Evolutionary conservation across 2,113 vertebrate genomes (phyloP), one percentile per base, ranked within the genome.

Genomic region (Anser brachyrhynchus): DNA sequence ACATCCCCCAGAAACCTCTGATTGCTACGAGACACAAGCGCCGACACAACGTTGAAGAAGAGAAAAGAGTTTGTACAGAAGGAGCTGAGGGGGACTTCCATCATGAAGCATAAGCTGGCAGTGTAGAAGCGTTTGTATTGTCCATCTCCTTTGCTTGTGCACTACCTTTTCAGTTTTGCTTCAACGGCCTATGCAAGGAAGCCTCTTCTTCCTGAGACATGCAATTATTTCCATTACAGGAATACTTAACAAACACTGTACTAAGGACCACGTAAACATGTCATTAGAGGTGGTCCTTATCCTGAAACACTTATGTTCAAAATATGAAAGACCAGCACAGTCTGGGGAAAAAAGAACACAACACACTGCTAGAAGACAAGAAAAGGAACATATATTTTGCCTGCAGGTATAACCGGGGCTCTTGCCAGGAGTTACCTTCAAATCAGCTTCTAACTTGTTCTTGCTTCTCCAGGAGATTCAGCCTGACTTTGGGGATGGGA

Each of bases 1-100:
- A 81, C 41, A 81, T 78, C 69, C 87, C 92, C 89, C 54, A 66
- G 55, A 81, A 92, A 84, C 19, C 80, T 77, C 51, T 80, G 49
- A 70, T 28, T 79, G 51, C 37, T 74, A 41, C 1, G 1, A 84
- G 76, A 86, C 41, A 72, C 0, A 7, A 57, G 12, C 28, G 17
- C 14, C 0, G 2, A 61, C 9, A 16, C 22, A 57, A 62, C 25
- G 19, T 37, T 20, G 20, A 52, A 66, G 66, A 57, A 39, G 54
- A 44, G 64, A 43, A 28, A 80, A 46, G 0, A 2, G n/a, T 71
- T 65, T 5, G 2, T 84, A 35, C 29, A 82, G 77, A 17, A 44
- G 78, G n/a, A 94, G 31, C 23, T 3, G 1, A 76, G 44, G 16
- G 29, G 11, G 17, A 71, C n/a, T 71, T 91, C 20, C 65, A 7